Evolutionary conservation across 2,113 vertebrate genomes (phyloP).

Genomic region (Odobenus rosmarus): DNA sequence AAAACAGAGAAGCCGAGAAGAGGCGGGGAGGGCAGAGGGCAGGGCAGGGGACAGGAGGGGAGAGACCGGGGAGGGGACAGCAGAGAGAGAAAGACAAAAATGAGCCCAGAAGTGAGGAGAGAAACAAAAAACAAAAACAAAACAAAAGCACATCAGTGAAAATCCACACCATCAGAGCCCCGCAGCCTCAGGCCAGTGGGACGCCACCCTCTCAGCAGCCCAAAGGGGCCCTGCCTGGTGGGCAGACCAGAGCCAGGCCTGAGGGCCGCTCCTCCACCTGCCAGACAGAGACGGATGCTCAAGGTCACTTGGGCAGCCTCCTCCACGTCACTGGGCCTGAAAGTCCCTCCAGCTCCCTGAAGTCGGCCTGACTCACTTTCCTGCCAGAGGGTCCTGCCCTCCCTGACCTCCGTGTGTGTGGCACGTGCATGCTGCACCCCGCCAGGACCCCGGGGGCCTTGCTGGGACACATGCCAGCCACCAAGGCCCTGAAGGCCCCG

Average conservation of each 20-base stretch:
- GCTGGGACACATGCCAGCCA: not conserved
- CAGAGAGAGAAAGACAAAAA: constrained; percentile 71
- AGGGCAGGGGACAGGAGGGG: constrained; percentile 57
- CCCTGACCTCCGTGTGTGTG: not conserved
- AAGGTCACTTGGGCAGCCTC: not conserved
- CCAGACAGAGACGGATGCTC: not conserved
- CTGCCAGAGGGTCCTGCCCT: not conserved
- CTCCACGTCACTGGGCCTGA: not conserved
- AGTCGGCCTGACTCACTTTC: not conserved
- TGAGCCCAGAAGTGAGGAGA: constrained; percentile 75
- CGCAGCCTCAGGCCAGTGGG: constrained; percentile 54
- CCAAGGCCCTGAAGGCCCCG: not conserved
- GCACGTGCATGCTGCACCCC: accelerated
- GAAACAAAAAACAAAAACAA: constrained; percentile 75
- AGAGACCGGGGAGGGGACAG: constrained; percentile 49
- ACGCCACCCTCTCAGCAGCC: not conserved
- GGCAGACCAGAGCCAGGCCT: not conserved
- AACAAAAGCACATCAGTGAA: constrained; percentile 83
- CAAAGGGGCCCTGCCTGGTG: not conserved
- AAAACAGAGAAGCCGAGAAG: constrained; percentile 69
- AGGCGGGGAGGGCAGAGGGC: constrained; percentile 73
- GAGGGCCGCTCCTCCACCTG: not conserved
- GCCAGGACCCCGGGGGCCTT: not conserved
- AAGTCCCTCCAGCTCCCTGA: not conserved
- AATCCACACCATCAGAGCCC: constrained; percentile 70